These are phyloP conservation scores for Luehdorfia chinensis DNA, from an alignment of 1,140 invertebrate genomes.

Conservation along the genomic window DNA sequence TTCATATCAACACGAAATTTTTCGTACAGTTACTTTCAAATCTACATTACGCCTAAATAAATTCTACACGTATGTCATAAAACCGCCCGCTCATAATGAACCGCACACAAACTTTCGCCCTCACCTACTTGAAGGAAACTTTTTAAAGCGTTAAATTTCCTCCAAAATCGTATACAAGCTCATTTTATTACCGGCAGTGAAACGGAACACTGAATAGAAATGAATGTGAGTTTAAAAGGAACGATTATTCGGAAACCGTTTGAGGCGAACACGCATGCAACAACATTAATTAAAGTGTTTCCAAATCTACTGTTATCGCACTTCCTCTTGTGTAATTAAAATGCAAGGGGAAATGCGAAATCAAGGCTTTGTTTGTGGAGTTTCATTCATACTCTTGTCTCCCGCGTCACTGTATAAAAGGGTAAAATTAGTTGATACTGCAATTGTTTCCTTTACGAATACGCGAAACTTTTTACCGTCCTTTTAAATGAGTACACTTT, in stretches of 20 bases:
- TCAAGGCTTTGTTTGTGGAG: slow-evolving; percentile 33
- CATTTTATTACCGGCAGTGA: slow-evolving; percentile 20
- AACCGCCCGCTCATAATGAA: slow-evolving; percentile 17
- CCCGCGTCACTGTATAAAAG: slow-evolving; percentile 3
- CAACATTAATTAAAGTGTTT: slow-evolving; percentile 71
- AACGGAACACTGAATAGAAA: slow-evolving; percentile 18
- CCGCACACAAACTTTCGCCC: slow-evolving; percentile 19
- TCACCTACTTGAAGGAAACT: slow-evolving; percentile 21
- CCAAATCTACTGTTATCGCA: slow-evolving; percentile 65
- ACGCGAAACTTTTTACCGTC: neutral
- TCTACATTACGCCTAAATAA: slow-evolving; percentile 17
- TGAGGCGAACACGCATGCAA: slow-evolving; percentile 58
- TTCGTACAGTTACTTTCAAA: slow-evolving; percentile 11
- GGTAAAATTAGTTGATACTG: slow-evolving; percentile 14
- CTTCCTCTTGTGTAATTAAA: slow-evolving; percentile 67
- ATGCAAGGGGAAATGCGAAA: slow-evolving; percentile 58
- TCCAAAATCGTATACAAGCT: slow-evolving; percentile 20
- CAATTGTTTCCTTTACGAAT: slow-evolving; percentile 3
- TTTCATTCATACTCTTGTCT: slow-evolving; percentile 25
- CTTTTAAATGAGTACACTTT: too few species aligned
- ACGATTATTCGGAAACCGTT: slow-evolving; percentile 50
- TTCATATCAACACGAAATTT: slow-evolving; percentile 12
- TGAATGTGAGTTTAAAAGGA: slow-evolving; percentile 26
- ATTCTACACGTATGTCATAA: slow-evolving; percentile 11
- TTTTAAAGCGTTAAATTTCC: slow-evolving; percentile 23